These are phyloP conservation scores for Jordanella pulchra DNA, from an alignment of 2,797 vertebrate species.

Conservation along the genomic window DNA sequence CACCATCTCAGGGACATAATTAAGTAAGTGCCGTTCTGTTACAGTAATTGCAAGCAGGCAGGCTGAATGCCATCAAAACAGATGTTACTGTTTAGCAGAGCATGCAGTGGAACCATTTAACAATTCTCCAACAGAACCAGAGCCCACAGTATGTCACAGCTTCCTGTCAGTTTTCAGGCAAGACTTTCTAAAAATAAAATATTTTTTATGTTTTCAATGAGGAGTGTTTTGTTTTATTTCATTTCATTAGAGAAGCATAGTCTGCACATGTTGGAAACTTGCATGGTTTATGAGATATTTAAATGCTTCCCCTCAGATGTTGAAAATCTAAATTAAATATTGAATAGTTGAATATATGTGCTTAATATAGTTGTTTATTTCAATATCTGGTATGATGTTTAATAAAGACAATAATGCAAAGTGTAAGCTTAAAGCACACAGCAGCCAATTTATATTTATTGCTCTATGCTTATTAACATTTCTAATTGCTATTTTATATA, in stretches of 20 bases:
- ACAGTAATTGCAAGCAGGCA: slow-evolving; percentile 52
- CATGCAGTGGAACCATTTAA: slow-evolving; percentile 59
- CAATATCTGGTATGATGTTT: slow-evolving; percentile 21
- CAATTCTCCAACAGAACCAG: slow-evolving; percentile 56
- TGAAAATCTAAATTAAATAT: not conserved
- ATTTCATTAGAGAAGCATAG: slow-evolving; percentile 13
- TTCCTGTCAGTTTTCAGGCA: slow-evolving; percentile 40
- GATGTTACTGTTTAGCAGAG: slow-evolving; percentile 73
- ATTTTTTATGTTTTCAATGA: slow-evolving; percentile 13
- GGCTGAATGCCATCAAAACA: slow-evolving; percentile 63
- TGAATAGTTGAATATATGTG: slow-evolving; percentile 21
- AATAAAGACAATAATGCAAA: slow-evolving; percentile 36
- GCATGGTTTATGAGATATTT: slow-evolving; percentile 14
- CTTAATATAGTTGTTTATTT: slow-evolving; percentile 25
- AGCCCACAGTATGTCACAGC: slow-evolving; percentile 52
- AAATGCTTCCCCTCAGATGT: slow-evolving; percentile 22
- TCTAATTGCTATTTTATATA: slow-evolving; percentile 46
- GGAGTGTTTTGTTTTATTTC: slow-evolving; percentile 22
- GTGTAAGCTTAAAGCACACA: slow-evolving; percentile 25
- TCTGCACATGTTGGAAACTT: slow-evolving; percentile 9
- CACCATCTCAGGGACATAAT: slow-evolving; percentile 51
- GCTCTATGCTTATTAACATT: slow-evolving; percentile 45
- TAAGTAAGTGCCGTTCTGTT: slow-evolving; percentile 34
- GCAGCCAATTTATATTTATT: slow-evolving; percentile 45
- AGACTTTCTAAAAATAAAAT: slow-evolving; percentile 37